Evolutionary conservation across 2,113 vertebrate species (phyloP).

Genomic region (Vimba vimba): DNA sequence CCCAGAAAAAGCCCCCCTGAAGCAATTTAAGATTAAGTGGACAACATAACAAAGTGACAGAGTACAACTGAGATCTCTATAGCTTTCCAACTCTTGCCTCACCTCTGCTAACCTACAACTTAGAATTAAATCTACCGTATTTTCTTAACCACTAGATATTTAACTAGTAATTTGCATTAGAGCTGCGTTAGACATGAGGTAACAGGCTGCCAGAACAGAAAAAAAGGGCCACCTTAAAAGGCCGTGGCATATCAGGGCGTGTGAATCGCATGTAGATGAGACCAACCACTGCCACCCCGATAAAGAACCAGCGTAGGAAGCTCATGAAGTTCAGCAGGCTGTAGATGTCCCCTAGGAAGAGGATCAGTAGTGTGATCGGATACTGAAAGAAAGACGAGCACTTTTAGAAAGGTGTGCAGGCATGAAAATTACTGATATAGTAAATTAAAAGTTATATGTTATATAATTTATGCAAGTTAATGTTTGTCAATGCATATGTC

Average conservation of each 20-base stretch:
- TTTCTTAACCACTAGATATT: neutral
- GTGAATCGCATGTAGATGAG: conserved; percentile 93
- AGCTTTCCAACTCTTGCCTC: neutral
- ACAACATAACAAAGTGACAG: conserved; percentile 10
- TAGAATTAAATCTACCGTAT: neutral
- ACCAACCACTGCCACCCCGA: conserved; percentile 89
- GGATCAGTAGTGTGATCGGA: conserved; percentile 90
- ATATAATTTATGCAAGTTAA: no score
- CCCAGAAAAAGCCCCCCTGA: neutral
- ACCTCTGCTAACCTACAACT: conserved; percentile 4
- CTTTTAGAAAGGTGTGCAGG: neutral
- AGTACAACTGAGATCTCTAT: conserved; percentile 16
- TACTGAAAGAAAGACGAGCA: conserved; percentile 74
- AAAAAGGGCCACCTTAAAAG: conserved; percentile 88
- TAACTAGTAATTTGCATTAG: conserved; percentile 1
- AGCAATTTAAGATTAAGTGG: conserved; percentile 23
- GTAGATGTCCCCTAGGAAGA: conserved; percentile 92
- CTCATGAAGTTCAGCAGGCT: conserved; percentile 96
- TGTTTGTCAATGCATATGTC: no score
- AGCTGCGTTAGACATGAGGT: neutral
- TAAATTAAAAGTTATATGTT: no score
- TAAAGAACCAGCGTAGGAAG: conserved; percentile 96
- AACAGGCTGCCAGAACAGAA: neutral
- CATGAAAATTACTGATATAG: neutral
- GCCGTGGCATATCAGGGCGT: conserved; percentile 88